Conservation (phyloP, 2,888 invertebrate species). For the Cistogaster globosa region DNA sequence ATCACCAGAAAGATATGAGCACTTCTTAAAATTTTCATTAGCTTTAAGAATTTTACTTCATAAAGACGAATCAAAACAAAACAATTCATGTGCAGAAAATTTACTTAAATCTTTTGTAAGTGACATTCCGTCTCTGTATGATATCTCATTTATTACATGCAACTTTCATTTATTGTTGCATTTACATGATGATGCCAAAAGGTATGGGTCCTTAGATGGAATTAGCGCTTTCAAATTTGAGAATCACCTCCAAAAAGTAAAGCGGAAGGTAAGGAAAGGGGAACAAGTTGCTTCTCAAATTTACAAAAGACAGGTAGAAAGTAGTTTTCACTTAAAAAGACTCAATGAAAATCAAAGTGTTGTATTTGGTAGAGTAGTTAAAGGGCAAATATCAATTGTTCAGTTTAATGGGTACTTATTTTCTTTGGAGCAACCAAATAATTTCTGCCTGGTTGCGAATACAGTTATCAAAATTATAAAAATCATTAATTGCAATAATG, state of each 20-base stretch:
- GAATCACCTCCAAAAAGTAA: constrained; percentile 49
- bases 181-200: constrained; percentile 49
- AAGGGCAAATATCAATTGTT: too few relatives aligned
- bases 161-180: constrained; percentile 56
- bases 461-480: too few relatives aligned
- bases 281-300: constrained; percentile 41
- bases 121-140: too few relatives aligned
- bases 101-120: constrained; percentile 34
- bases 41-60: constrained; percentile 40
- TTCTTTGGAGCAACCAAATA: too few relatives aligned
- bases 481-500: too few relatives aligned
- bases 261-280: constrained; percentile 34
- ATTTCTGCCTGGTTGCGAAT: too few relatives aligned
- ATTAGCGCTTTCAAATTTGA: constrained; percentile 55
- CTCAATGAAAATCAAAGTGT: too few relatives aligned
- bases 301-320: constrained; percentile 51
- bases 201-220: constrained; percentile 38
- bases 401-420: too few relatives aligned
- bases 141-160: constrained; percentile 29
- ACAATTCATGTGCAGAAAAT: constrained; percentile 40
- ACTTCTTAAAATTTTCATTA: constrained; percentile 47
- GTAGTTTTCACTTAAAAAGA: constrained; percentile 8
- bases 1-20: constrained; percentile 43
- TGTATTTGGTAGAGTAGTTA: too few relatives aligned
- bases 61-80: constrained; percentile 3